phyloP scores from a whole-genome alignment of 2,888 invertebrate genomes.

The Helleia helle region DNA sequence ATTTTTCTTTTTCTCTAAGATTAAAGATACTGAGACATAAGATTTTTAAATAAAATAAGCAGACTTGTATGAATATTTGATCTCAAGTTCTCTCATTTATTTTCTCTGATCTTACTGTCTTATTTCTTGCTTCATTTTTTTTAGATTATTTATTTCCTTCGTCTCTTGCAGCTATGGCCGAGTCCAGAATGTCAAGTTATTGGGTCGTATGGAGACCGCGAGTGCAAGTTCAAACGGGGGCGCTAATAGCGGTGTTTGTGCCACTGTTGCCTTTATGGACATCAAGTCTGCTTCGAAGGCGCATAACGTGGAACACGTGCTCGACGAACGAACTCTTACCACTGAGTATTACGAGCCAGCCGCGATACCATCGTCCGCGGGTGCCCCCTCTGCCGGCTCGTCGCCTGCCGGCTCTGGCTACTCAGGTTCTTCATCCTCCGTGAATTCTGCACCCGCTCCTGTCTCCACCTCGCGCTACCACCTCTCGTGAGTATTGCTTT shows the following conservation, averaged over 20 bases:
- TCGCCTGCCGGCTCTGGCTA: constrained; percentile 75
- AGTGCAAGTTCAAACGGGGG: constrained; percentile 66
- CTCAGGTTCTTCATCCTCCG: constrained; percentile 77
- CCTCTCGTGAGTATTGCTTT: constrained; percentile 56
- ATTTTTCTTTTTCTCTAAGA: not conserved
- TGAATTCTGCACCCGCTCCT: constrained; percentile 60
- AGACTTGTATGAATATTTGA: too few species aligned
- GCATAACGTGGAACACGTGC: constrained; percentile 90
- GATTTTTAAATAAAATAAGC: too few species aligned
- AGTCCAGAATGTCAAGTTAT: constrained; percentile 96
- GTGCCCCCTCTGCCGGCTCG: constrained; percentile 70
- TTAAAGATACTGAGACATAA: too few species aligned
- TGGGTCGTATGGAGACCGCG: constrained; percentile 77
- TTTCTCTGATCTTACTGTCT: not conserved
- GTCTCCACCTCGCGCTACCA: constrained; percentile 58
- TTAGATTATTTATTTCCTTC: constrained; percentile 19
- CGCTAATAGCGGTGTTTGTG: constrained; percentile 81
- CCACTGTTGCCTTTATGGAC: constrained; percentile 96
- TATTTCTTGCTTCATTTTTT: not conserved
- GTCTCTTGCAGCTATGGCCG: constrained; percentile 90
- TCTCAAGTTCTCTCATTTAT: not conserved
- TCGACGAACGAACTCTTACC: constrained; percentile 90
- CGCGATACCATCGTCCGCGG: constrained; percentile 78
- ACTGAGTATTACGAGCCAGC: constrained; percentile 94
- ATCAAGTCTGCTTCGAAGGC: constrained; percentile 97